These are phyloP conservation scores for Nephrotoma appendiculata DNA, from an alignment of 2,888 invertebrate genomes.

Conservation along the genomic window DNA sequence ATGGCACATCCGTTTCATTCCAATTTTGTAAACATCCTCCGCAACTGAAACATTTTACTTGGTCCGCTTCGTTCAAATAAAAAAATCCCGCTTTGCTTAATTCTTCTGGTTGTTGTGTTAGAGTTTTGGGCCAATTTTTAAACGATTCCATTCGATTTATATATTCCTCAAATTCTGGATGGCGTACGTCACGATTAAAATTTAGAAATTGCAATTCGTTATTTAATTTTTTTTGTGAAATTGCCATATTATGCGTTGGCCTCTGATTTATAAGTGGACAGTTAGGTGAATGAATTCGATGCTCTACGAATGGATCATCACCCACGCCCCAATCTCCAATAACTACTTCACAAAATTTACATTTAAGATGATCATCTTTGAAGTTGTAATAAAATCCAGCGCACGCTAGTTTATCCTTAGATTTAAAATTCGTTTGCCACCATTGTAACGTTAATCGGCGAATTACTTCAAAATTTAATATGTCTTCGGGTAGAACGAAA, in stretches of 20 bases:
- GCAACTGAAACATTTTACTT: constrained; percentile 86
- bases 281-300: constrained; percentile 62
- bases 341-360: constrained; percentile 66
- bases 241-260: constrained; percentile 48
- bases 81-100: constrained; percentile 85
- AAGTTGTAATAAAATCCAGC: constrained; percentile 75
- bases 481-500: not conserved
- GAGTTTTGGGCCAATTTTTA: constrained; percentile 64
- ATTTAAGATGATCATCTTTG: constrained; percentile 60
- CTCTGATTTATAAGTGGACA: constrained; percentile 59
- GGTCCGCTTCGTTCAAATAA: constrained; percentile 76
- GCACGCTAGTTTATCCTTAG: constrained; percentile 42
- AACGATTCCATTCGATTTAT: constrained; percentile 58
- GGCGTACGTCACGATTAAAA: constrained; percentile 16
- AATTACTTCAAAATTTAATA: not conserved
- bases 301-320: constrained; percentile 68
- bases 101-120: constrained; percentile 64
- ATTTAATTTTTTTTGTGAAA: constrained; percentile 11
- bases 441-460: not conserved
- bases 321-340: constrained; percentile 67
- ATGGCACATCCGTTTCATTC: constrained; percentile 80
- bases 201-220: not conserved
- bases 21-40: constrained; percentile 88
- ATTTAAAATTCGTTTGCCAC: not conserved
- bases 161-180: constrained; percentile 53